Conservation (phyloP, 2,113 vertebrate genomes). For the Calyptomena viridis region DNA sequence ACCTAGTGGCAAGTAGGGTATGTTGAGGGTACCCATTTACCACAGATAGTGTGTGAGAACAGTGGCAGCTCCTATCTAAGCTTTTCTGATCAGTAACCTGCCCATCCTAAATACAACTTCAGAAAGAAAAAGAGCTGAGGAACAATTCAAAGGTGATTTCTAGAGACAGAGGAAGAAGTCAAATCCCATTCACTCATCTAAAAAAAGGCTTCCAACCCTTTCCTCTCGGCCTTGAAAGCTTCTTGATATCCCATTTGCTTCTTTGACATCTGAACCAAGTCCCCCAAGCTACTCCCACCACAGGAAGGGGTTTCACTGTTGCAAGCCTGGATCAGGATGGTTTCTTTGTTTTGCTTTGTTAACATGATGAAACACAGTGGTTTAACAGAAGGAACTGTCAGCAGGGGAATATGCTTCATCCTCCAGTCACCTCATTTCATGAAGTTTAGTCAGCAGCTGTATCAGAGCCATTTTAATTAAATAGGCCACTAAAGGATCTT, state of each 20-base stretch:
- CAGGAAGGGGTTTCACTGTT: neutral
- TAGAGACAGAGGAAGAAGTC: neutral
- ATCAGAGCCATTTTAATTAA: slow-evolving; percentile 44
- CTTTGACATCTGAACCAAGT: neutral
- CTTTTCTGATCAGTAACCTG: neutral
- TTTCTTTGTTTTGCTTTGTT: slow-evolving; percentile 1
- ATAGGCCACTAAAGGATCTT: slow-evolving; percentile 50
- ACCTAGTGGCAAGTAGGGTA: neutral
- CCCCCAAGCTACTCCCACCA: neutral
- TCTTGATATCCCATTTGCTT: neutral
- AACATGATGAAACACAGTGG: neutral
- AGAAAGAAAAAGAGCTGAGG: neutral
- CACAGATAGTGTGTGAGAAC: neutral
- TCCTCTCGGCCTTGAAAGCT: neutral
- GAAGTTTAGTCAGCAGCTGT: slow-evolving; percentile 23
- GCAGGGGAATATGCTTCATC: neutral
- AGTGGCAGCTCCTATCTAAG: neutral
- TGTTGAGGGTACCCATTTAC: neutral
- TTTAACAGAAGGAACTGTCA: neutral
- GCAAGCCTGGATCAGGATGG: accelerated
- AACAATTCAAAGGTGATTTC: neutral
- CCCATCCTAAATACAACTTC: neutral
- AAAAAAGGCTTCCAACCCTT: neutral
- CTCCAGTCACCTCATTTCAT: neutral
- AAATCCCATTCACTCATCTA: neutral